A percentile compares a stretch with the other conserved stretches of the same genome.
phyloP scores from a whole-genome alignment of 1,140 invertebrate species.

The Brachionus koreanus region DNA sequence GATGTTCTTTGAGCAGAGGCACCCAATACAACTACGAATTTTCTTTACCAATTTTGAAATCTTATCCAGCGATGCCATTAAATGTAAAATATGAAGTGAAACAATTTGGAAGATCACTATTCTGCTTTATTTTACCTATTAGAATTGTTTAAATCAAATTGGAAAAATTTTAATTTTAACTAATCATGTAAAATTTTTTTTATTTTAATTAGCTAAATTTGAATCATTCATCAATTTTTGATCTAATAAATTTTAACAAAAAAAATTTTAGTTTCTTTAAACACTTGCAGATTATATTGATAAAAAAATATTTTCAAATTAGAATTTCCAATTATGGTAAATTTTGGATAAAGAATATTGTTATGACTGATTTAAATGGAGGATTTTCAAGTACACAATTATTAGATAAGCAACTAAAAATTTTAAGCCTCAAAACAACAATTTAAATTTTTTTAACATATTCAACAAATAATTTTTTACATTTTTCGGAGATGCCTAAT shows the following conservation, averaged over 20 bases:
- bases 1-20: neutral
- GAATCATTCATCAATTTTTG: neutral
- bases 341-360: no score
- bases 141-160: neutral
- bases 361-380: neutral
- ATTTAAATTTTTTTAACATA: no score
- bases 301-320: no score
- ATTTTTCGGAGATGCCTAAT: no score
- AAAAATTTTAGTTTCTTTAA: neutral
- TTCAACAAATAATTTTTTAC: no score
- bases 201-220: neutral
- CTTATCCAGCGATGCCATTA: constrained; percentile 9
- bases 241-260: neutral
- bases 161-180: neutral
- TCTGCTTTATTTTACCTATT: neutral
- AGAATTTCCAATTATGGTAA: no score
- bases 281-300: no score
- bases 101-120: neutral
- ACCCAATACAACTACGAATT: neutral
- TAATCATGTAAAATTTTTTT: neutral
- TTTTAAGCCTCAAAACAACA: no score
- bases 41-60: constrained; percentile 20
- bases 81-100: constrained; percentile 27
- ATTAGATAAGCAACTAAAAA: no score
- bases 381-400: no score